A percentile compares a stretch with the other conserved stretches of the same genome.
Evolutionary conservation across 1,140 invertebrate species (phyloP).

Genomic region (Elysia chlorotica): DNA sequence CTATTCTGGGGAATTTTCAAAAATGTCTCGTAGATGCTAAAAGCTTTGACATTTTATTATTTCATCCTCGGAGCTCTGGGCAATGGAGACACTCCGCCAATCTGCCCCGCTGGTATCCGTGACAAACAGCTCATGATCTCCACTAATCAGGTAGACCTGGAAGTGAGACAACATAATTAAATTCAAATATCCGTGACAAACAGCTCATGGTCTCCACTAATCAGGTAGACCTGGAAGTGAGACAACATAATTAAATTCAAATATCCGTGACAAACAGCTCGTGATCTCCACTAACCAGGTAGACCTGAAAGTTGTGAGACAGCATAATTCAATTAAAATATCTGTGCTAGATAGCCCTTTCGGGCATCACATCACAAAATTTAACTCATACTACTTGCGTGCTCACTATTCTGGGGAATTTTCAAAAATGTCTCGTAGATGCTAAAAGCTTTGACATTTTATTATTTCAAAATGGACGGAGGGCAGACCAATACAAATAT

Average conservation of each 20-base stretch:
- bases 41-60: too few species aligned
- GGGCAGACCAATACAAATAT: neutral
- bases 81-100: constrained; percentile 23
- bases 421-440: neutral
- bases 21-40: too few species aligned
- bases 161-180: neutral
- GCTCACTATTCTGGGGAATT: neutral
- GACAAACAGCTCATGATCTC: constrained; percentile 33
- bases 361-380: too few species aligned
- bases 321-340: neutral
- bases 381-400: too few species aligned
- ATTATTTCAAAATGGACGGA: neutral
- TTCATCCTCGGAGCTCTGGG: neutral
- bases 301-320: constrained; percentile 29
- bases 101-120: constrained; percentile 40
- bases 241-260: neutral
- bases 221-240: neutral
- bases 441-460: neutral
- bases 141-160: constrained; percentile 39
- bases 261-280: constrained; percentile 34
- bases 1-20: too few species aligned
- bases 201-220: neutral
- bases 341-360: neutral
- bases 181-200: neutral
- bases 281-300: constrained; percentile 34